Percentiles rank a stretch among this genome's conserved stretches.
Evolutionary conservation across 2,113 vertebrate genomes (phyloP).

Genomic region (Salvelinus fontinalis): DNA sequence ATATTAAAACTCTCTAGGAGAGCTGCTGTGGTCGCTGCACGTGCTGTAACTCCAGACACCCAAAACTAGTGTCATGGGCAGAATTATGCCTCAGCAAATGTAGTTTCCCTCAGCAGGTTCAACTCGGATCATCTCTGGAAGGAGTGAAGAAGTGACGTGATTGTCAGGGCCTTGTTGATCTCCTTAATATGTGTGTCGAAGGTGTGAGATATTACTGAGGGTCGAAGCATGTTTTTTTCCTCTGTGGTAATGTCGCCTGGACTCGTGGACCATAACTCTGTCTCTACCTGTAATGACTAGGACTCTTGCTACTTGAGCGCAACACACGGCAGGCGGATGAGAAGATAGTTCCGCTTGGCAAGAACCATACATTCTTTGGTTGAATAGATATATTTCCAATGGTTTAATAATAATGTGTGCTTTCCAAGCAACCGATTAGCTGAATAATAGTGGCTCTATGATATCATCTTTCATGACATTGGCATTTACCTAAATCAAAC

Average conservation of each 20-base stretch:
- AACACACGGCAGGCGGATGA: background rate
- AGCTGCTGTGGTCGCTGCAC: slow-evolving; percentile 59
- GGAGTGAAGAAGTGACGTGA: slow-evolving; percentile 10
- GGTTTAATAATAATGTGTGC: too few species aligned
- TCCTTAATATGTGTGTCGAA: slow-evolving; percentile 1
- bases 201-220: slow-evolving; percentile 1
- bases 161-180: slow-evolving; percentile 7
- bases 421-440: too few species aligned
- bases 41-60: slow-evolving; percentile 39
- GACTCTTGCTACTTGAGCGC: background rate
- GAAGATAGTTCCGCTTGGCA: too few species aligned
- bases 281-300: background rate
- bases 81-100: slow-evolving; percentile 56
- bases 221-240: slow-evolving; percentile 8
- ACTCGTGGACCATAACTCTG: background rate
- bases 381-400: too few species aligned
- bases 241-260: slow-evolving; percentile 15
- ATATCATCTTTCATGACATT: too few species aligned
- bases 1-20: slow-evolving; percentile 62
- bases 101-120: slow-evolving; percentile 40
- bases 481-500: too few species aligned
- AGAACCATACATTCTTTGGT: too few species aligned
- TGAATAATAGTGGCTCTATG: too few species aligned
- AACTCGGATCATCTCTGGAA: slow-evolving; percentile 20
- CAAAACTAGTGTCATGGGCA: slow-evolving; percentile 36